These are phyloP conservation scores for Athetis lepigone DNA, from an alignment of 2,888 invertebrate species.

Conservation along the genomic window DNA sequence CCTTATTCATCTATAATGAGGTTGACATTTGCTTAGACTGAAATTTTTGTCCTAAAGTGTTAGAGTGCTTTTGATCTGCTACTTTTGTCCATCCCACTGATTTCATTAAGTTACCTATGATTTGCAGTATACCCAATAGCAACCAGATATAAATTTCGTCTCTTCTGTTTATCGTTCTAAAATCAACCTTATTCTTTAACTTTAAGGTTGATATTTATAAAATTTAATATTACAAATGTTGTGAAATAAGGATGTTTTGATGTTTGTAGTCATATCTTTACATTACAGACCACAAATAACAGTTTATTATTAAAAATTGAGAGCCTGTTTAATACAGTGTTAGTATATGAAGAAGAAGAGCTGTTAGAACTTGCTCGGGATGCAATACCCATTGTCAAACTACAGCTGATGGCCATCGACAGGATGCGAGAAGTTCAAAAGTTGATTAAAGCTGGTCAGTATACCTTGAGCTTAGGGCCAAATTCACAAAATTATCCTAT, in stretches of 20 bases:
- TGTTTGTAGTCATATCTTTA: no score
- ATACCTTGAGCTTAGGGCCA: not conserved
- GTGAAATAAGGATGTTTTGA: no score
- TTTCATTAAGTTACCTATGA: no score
- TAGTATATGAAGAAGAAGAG: slow-evolving; percentile 92
- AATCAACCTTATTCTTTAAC: not conserved
- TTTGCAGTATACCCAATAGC: no score
- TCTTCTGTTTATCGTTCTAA: not conserved
- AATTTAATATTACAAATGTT: no score
- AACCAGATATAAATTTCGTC: no score
- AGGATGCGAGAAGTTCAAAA: slow-evolving; percentile 92
- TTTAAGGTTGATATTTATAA: not conserved
- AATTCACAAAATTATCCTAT: no score
- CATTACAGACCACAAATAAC: slow-evolving; percentile 80
- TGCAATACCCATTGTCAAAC: slow-evolving; percentile 92
- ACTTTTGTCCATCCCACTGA: not conserved
- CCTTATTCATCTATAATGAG: not conserved
- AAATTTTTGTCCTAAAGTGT: no score
- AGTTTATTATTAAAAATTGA: slow-evolving; percentile 76
- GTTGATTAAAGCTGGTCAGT: slow-evolving; percentile 88
- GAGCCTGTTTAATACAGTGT: slow-evolving; percentile 89
- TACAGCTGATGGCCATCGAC: slow-evolving; percentile 92
- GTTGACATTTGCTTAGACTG: not conserved
- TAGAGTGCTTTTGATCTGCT: not conserved
- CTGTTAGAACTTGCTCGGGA: slow-evolving; percentile 92